phyloP scores from a whole-genome alignment of 2,888 invertebrate species.

The Incurvaria masculella region DNA sequence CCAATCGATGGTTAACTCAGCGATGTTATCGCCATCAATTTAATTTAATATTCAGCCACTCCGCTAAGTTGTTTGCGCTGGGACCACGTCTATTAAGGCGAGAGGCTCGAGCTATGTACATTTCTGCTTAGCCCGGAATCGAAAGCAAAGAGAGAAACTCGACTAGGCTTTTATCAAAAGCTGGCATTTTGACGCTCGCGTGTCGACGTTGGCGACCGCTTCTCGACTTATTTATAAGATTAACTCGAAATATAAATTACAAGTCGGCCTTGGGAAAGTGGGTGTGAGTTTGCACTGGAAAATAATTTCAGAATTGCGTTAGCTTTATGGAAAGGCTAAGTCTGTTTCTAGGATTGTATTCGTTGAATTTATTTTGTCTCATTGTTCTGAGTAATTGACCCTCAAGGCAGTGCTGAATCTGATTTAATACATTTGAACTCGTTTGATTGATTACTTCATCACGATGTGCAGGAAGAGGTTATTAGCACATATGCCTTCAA shows the following conservation, averaged over 20 bases:
- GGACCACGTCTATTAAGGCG: not conserved
- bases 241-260: conserved; percentile 53
- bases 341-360: too few relatives aligned
- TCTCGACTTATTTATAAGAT: conserved; percentile 45
- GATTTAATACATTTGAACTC: too few relatives aligned
- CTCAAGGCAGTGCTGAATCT: too few relatives aligned
- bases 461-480: too few relatives aligned
- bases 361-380: too few relatives aligned
- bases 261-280: too few relatives aligned
- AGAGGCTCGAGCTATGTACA: not conserved
- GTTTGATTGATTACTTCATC: too few relatives aligned
- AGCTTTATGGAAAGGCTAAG: too few relatives aligned
- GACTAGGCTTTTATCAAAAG: not conserved
- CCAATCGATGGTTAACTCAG: not conserved
- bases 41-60: not conserved
- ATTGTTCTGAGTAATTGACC: too few relatives aligned
- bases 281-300: too few relatives aligned
- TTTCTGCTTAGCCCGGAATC: not conserved
- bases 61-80: not conserved
- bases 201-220: conserved; percentile 34
- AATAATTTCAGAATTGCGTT: too few relatives aligned
- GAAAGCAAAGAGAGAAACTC: not conserved
- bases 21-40: not conserved
- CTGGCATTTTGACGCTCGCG: conserved; percentile 29
- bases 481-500: too few relatives aligned